Percentiles rank a stretch among this genome's conserved stretches.
Conservation (phyloP, 2,113 vertebrate genomes). For the Bathybates hornii region DNA sequence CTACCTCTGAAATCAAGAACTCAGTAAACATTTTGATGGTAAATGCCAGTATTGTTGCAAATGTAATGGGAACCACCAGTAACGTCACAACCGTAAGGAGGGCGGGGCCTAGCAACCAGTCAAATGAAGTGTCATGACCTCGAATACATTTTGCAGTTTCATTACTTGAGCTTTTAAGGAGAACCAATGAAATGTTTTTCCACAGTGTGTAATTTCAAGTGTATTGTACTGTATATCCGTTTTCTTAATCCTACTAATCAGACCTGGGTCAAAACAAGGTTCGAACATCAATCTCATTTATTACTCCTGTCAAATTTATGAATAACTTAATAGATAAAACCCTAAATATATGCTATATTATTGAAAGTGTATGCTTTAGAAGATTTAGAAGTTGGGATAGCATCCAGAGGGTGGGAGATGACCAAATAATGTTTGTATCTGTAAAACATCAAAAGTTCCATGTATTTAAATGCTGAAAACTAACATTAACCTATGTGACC, state of each 20-base stretch:
- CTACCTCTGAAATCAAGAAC: background rate
- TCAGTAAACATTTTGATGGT: background rate
- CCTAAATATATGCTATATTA: background rate
- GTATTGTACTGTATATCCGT: conserved; percentile 64
- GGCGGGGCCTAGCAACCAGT: background rate
- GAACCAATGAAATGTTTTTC: conserved; percentile 35
- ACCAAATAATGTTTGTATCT: background rate
- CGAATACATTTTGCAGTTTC: background rate
- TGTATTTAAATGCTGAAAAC: background rate
- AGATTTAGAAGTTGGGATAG: background rate
- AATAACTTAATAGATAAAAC: background rate
- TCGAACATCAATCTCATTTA: background rate
- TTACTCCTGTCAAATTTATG: background rate
- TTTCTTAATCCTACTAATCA: conserved; percentile 47
- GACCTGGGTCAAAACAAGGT: conserved; percentile 40
- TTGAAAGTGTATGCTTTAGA: background rate
- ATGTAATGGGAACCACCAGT: background rate
- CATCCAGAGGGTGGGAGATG: background rate
- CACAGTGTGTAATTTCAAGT: conserved; percentile 42
- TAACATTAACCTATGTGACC: background rate
- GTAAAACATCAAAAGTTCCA: background rate
- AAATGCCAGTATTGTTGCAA: background rate
- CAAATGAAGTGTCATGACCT: background rate
- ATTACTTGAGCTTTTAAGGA: conserved; percentile 37
- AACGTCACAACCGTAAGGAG: background rate